A percentile compares a stretch with the other conserved stretches of the same genome.
Evolutionary conservation across 2,113 vertebrate species (phyloP).

Genomic region (Dipodomys stephensi): DNA sequence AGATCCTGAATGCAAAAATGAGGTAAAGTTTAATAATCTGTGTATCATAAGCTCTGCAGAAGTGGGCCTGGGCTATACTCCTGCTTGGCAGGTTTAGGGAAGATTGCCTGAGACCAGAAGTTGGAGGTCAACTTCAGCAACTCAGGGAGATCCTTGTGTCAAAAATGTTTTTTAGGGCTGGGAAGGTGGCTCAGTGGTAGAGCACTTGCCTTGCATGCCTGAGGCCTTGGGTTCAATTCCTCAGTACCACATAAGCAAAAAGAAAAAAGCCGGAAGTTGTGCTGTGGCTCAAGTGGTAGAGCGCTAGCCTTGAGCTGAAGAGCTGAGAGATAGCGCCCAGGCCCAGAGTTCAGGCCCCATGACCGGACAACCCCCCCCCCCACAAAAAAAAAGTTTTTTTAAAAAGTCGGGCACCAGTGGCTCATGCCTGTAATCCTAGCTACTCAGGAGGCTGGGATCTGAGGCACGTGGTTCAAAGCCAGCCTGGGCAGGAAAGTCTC

Average conservation of each 20-base stretch:
- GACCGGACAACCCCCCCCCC: background rate
- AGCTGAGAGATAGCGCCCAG: too few relatives aligned
- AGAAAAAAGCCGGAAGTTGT: too few relatives aligned
- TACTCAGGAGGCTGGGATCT: too few relatives aligned
- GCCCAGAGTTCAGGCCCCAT: background rate
- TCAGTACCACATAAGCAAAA: too few relatives aligned
- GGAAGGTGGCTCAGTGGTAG: too few relatives aligned
- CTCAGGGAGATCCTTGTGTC: background rate
- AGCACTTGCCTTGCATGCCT: too few relatives aligned
- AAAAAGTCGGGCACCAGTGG: too few relatives aligned
- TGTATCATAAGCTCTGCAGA: background rate
- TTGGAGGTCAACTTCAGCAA: background rate
- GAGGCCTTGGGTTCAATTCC: too few relatives aligned
- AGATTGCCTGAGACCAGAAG: background rate
- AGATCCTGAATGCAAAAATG: background rate
- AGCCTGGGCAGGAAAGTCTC: too few relatives aligned
- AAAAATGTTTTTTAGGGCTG: background rate
- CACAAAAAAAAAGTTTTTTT: background rate
- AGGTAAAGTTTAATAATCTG: background rate
- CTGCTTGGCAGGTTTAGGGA: background rate
- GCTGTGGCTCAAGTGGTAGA: too few relatives aligned
- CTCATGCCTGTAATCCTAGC: too few relatives aligned
- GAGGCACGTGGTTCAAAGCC: too few relatives aligned
- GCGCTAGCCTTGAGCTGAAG: background rate
- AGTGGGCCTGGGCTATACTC: background rate